A percentile compares a stretch with the other conserved stretches of the same genome.
Evolutionary conservation across 1,140 invertebrate species (phyloP).

Genomic region (Physella acuta): DNA sequence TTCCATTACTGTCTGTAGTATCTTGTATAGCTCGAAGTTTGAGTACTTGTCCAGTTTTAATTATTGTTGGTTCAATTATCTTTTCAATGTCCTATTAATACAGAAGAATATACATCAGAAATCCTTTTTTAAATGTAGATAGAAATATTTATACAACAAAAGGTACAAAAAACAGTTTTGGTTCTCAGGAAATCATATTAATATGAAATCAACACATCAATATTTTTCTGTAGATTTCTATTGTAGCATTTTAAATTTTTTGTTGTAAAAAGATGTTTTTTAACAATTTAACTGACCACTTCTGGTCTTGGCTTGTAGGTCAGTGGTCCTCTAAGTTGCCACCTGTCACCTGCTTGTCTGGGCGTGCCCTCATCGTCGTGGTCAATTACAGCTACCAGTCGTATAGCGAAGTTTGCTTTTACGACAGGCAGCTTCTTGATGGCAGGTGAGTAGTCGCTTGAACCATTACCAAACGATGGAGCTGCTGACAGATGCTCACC

Average conservation of each 20-base stretch:
- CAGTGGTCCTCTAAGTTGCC: constrained; percentile 54
- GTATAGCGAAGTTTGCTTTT: constrained; percentile 53
- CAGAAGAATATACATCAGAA: too few relatives aligned
- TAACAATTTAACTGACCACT: too few relatives aligned
- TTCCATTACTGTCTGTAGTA: constrained; percentile 37
- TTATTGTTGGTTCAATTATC: constrained; percentile 50
- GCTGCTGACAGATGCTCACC: constrained; percentile 57
- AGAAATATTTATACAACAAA: too few relatives aligned
- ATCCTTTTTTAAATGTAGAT: too few relatives aligned
- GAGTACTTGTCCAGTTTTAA: constrained; percentile 58
- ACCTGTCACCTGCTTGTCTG: constrained; percentile 58
- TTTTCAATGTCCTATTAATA: constrained; percentile 54
- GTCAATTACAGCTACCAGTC: constrained; percentile 53
- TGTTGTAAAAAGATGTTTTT: too few relatives aligned
- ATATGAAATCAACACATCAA: too few relatives aligned
- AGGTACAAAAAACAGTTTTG: too few relatives aligned
- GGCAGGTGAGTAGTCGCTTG: constrained; percentile 33
- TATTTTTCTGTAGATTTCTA: too few relatives aligned
- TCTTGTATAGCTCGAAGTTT: constrained; percentile 54
- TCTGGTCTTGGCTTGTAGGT: constrained; percentile 45
- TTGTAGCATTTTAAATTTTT: too few relatives aligned
- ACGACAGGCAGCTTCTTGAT: constrained; percentile 55
- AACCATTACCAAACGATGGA: constrained; percentile 24
- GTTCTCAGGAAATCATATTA: too few relatives aligned
- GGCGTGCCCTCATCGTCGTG: constrained; percentile 45